Conservation (phyloP, 1,140 invertebrate genomes). For the Drosophila mayri region DNA sequence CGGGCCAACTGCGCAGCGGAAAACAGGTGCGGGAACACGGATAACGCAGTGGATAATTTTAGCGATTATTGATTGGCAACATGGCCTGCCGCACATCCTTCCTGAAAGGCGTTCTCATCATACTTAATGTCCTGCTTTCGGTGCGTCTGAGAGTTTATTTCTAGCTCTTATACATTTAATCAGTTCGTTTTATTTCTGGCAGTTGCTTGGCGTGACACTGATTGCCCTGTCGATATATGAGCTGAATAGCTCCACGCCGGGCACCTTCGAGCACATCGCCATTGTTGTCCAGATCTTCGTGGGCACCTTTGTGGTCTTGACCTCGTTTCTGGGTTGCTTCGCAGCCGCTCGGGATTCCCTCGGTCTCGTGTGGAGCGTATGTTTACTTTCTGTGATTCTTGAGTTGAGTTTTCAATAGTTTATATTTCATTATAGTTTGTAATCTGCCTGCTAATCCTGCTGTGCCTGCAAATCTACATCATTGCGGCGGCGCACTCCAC, state of each 20-base stretch:
- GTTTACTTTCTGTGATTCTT: background rate
- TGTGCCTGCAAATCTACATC: conserved; percentile 77
- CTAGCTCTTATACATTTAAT: background rate
- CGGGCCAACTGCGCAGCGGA: conserved; percentile 53
- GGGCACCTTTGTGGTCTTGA: conserved; percentile 78
- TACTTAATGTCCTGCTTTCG: conserved; percentile 76
- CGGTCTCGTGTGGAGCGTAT: conserved; percentile 77
- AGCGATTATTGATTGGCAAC: conserved; percentile 70
- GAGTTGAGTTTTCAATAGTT: background rate
- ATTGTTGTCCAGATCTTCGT: conserved; percentile 81
- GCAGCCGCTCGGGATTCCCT: conserved; percentile 67
- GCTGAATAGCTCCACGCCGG: conserved; percentile 72
- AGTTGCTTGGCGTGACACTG: conserved; percentile 76
- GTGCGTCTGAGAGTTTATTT: conserved; percentile 72
- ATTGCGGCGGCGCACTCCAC: conserved; percentile 72
- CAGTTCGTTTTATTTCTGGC: conserved; percentile 9
- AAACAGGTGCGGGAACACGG: conserved; percentile 19
- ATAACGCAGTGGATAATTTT: conserved; percentile 49
- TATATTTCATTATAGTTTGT: conserved; percentile 47
- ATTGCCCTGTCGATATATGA: conserved; percentile 77
- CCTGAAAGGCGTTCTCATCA: conserved; percentile 70
- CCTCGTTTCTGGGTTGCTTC: conserved; percentile 78
- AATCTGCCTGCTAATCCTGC: conserved; percentile 71
- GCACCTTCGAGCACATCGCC: conserved; percentile 79
- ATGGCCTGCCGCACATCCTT: conserved; percentile 67